These are phyloP conservation scores for Pemphigus obesinymphae DNA, from an alignment of 1,140 invertebrate species.

Conservation along the genomic window DNA sequence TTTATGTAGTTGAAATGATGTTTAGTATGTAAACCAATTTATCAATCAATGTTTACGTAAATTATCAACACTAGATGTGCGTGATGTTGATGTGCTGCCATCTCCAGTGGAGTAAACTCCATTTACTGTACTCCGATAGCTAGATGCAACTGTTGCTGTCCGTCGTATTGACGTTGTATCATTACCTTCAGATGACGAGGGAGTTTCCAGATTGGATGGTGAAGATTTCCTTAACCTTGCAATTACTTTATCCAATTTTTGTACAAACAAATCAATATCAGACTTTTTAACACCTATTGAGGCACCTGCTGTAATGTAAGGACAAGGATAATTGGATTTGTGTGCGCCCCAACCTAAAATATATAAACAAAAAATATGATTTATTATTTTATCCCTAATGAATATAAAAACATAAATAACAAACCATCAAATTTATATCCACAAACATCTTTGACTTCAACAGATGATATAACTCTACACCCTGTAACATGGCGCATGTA, in stretches of 20 bases:
- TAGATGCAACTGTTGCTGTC: conserved; percentile 41
- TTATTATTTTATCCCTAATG: background rate
- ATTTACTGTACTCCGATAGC: conserved; percentile 43
- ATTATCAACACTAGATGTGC: conserved; percentile 58
- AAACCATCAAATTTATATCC: conserved; percentile 59
- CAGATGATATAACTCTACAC: conserved; percentile 59
- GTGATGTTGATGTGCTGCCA: conserved; percentile 55
- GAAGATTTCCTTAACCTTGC: conserved; percentile 55
- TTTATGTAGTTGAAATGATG: background rate
- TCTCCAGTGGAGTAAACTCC: conserved; percentile 45
- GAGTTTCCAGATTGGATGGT: conserved; percentile 51
- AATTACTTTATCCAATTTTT: conserved; percentile 60
- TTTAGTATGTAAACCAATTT: background rate
- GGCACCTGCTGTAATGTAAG: conserved; percentile 68
- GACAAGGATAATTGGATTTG: conserved; percentile 58
- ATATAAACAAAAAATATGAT: background rate
- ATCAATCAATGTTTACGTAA: conserved; percentile 53
- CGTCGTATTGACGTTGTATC: conserved; percentile 45
- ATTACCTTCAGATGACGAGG: conserved; percentile 51
- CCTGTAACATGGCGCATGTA: conserved; percentile 69
- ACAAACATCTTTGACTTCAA: conserved; percentile 57
- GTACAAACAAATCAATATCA: conserved; percentile 65
- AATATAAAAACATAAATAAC: background rate
- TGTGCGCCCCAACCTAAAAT: conserved; percentile 64
- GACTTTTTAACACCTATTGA: conserved; percentile 63